phyloP scores from a whole-genome alignment of 2,113 vertebrate species.

The Solea senegalensis region DNA sequence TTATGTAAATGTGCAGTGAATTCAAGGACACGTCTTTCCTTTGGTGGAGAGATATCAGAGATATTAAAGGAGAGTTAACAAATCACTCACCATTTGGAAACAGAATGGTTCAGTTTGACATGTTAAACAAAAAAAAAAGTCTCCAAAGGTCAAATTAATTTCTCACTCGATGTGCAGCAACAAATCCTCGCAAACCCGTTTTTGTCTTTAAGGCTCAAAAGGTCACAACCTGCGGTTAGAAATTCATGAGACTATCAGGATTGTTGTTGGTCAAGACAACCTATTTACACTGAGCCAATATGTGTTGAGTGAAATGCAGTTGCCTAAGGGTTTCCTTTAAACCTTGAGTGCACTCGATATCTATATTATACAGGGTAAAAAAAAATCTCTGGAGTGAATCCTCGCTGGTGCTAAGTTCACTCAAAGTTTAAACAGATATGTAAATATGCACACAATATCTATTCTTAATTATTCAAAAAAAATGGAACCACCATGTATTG shows the following conservation, averaged over 20 bases:
- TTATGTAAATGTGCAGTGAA: neutral
- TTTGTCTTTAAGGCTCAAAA: slow-evolving; percentile 34
- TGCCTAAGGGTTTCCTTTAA: slow-evolving; percentile 24
- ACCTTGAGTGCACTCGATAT: slow-evolving; percentile 15
- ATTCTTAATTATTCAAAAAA: slow-evolving; percentile 23
- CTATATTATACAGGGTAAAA: slow-evolving; percentile 7
- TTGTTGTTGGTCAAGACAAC: slow-evolving; percentile 46
- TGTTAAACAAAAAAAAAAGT: neutral
- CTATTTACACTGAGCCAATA: slow-evolving; percentile 37
- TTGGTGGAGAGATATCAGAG: neutral
- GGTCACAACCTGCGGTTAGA: slow-evolving; percentile 41
- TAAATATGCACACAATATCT: slow-evolving; percentile 15
- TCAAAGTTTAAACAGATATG: slow-evolving; percentile 3
- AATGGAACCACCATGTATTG: neutral
- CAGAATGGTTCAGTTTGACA: neutral
- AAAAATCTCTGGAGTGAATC: slow-evolving; percentile 10
- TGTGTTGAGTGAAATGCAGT: slow-evolving; percentile 17
- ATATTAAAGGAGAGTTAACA: neutral
- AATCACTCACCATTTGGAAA: neutral
- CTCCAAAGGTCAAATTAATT: slow-evolving; percentile 24
- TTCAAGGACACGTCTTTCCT: neutral
- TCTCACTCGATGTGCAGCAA: slow-evolving; percentile 10
- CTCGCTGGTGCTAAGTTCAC: neutral
- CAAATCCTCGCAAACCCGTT: slow-evolving; percentile 22
- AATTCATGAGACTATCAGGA: slow-evolving; percentile 55